Percentiles rank a stretch among this genome's conserved stretches.
Evolutionary conservation across 2,888 invertebrate genomes (phyloP).

Genomic region (Philaethria dido): DNA sequence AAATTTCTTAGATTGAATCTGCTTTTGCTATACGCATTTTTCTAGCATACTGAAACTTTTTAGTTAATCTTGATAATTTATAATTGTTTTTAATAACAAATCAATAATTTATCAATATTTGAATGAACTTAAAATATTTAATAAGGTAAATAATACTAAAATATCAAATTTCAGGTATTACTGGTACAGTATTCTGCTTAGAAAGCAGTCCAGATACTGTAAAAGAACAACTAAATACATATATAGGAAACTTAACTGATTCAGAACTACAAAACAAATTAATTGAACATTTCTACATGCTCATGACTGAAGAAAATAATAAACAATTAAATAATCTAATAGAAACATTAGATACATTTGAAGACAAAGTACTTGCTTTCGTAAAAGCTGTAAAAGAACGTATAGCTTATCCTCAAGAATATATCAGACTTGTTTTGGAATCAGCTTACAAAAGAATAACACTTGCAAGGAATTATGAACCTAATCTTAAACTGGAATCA

Average conservation of each 20-base stretch:
- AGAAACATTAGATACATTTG: not conserved
- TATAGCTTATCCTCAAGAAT: constrained; percentile 9
- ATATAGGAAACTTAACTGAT: not conserved
- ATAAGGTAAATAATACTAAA: not conserved
- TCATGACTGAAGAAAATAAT: constrained; percentile 3
- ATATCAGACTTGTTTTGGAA: constrained; percentile 2
- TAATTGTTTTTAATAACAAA: too few relatives aligned
- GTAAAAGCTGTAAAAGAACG: constrained; percentile 8
- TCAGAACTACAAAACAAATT: constrained; percentile 9
- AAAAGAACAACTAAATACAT: not conserved
- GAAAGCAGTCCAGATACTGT: constrained; percentile 12
- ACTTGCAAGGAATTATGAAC: not conserved
- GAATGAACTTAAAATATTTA: not conserved
- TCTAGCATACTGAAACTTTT: too few relatives aligned
- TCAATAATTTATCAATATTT: too few relatives aligned
- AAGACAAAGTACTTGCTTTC: constrained; percentile 1
- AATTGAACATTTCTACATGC: not conserved
- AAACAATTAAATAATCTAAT: not conserved
- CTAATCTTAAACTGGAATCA: constrained; percentile 1
- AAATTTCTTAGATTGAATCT: not conserved
- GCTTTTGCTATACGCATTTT: too few relatives aligned
- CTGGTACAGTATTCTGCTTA: not conserved
- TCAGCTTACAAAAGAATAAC: constrained; percentile 1
- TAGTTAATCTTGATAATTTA: too few relatives aligned
- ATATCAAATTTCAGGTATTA: not conserved